Base-by-base conservation (phyloP, 2,113 vertebrate genomes). In the Vulpes ferrilata region DNA sequence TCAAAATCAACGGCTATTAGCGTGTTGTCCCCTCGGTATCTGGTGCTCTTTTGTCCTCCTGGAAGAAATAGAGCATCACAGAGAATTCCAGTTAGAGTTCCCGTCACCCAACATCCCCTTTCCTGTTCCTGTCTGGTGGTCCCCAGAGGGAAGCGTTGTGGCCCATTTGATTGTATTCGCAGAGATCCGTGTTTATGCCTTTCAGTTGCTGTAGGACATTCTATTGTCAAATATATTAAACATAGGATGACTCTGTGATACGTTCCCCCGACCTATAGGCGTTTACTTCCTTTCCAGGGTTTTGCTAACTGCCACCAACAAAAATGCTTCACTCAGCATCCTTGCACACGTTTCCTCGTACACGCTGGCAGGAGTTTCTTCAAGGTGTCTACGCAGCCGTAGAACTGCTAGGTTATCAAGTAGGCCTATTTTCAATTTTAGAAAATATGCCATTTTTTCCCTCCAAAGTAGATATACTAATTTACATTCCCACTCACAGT, bases 401-500 rank as follows among this genome's bases (percentile, higher is more conserved):
- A 71, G 53, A 90, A 57, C 5, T 38, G 4, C 16, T 96, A 35
- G 60, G 30, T 67, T 32, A 53, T 76, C 69, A 97, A 95, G 55
- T 19, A 94, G 32, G 8, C 19, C 30, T n/a, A 59, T 53, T 95
- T 96, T 93, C 53, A 80, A 22, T 78, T 93, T 97, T 76, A 84
- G 90, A 43, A 76, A 83, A 80, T 74, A 53, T 17, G 48, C 35
- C 51, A 9, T 65, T 60, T 86, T 80, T 64, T 13, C 73, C 7
- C 57, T 86, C 16, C 19, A 51, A 88, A 88, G 53, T 83, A 23
- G 74, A 93, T 89, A 2, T 71, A 65, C 22, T 74, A 79, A 96
- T 95, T 96, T 96, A 38, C n/a, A 96, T 96, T 84, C 27, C 85
- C 60, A 90, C 23, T 95, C 81, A 38, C 16, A 88, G 79, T 80